Base-by-base conservation (phyloP, 1,140 invertebrate genomes). In the Patella vulgata region DNA sequence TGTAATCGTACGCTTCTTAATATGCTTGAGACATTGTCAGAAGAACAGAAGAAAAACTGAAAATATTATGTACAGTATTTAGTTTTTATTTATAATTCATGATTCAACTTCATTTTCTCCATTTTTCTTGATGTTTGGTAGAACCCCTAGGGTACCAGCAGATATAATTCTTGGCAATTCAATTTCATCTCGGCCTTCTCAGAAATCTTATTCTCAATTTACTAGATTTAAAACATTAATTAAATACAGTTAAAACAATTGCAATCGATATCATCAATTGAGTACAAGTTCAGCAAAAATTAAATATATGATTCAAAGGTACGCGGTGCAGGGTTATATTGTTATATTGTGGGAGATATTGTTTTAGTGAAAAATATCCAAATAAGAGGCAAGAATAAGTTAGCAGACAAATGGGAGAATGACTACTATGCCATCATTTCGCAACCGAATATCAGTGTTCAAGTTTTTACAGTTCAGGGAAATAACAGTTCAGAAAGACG, bases 81-180 rank as follows among this genome's bases (percentile, higher is more conserved):
- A 17, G 17, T 51, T 23, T 31, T 43, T 63, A 39, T 43, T 2
- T 68, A 63, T 42, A 74, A 74, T 68, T 54, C 68, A 80, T 44
- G 57, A 53, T 4, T 40, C 62, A 6, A 76, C 74, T n/a, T 43
- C 58, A 27, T 55, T 68, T 11, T 61, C 59, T n/a, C 70, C 73
- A 9, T 78, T 71, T 50, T 74, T 39, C 31, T 25, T 80, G 2
- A 33, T 79, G 23, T 71, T 77, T 60, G 78, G 77, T 28, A n/a
- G 65, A 31, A 55, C 78, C 42, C 51, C 71, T 17, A 46, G 44
- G 12, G 27, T 72, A 5, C 56, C 68, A 12, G 48, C 69, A 14
- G 74, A 75, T 42, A 42, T 56, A 2, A 25, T 31, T 3, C 33
- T 76, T 30, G 57, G 53, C n/a, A n/a, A n/a, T n/a, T n/a, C n/a